Percentiles rank a stretch among this genome's conserved stretches.
phyloP scores from a whole-genome alignment of 64 coral and sea anemone genomes.

The Stichodactyla mertensii region DNA sequence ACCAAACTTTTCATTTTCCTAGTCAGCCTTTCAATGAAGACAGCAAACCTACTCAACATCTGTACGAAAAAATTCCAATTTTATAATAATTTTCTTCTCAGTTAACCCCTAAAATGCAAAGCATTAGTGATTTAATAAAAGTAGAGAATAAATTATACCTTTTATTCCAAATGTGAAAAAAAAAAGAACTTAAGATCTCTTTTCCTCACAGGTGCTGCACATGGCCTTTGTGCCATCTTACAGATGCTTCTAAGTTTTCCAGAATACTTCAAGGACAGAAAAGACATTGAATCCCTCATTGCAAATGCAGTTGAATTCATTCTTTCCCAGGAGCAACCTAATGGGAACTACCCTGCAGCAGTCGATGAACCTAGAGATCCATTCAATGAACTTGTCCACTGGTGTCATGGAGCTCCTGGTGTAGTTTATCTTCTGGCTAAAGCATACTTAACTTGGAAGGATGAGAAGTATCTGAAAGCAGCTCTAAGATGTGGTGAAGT shows the following conservation, averaged over 20 bases:
- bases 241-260: slow-evolving; percentile 83
- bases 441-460: slow-evolving; percentile 85
- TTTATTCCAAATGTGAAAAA: too few relatives aligned
- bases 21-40: too few relatives aligned
- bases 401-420: slow-evolving; percentile 96
- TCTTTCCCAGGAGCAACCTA: slow-evolving; percentile 39
- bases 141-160: too few relatives aligned
- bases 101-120: too few relatives aligned
- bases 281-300: slow-evolving; percentile 65
- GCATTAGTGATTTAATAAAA: too few relatives aligned
- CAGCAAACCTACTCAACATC: too few relatives aligned
- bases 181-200: too few relatives aligned
- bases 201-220: slow-evolving; percentile 57
- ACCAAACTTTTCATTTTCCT: too few relatives aligned
- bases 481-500: slow-evolving; percentile 73
- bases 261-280: slow-evolving; percentile 52
- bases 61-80: too few relatives aligned
- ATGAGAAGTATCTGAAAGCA: slow-evolving; percentile 84
- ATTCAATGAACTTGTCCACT: slow-evolving; percentile 71
- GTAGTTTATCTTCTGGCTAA: slow-evolving; percentile 87
- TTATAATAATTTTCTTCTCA: too few relatives aligned
- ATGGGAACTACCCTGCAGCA: slow-evolving; percentile 80
- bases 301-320: slow-evolving; percentile 53
- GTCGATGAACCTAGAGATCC: slow-evolving; percentile 39
- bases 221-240: slow-evolving; percentile 84